phyloP scores from a whole-genome alignment of 2,888 invertebrate species.

The Hydriomena furcata region DNA sequence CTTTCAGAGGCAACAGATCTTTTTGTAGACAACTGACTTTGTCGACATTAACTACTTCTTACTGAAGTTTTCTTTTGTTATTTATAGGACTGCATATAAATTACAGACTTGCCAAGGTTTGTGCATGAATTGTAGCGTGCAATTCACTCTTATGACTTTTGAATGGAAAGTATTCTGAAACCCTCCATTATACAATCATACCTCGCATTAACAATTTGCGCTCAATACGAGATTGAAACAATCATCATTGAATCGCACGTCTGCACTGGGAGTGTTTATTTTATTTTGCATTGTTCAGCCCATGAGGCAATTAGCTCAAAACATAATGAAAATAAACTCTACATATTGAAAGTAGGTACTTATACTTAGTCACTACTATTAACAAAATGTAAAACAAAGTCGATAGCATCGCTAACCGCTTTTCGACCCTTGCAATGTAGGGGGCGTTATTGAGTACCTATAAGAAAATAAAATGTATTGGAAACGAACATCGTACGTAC shows the following conservation, averaged over 20 bases:
- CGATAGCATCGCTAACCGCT: conserved; percentile 63
- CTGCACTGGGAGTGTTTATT: conserved; percentile 46
- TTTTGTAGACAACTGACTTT: conserved; percentile 32
- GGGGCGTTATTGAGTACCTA: conserved; percentile 59
- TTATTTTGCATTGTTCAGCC: conserved; percentile 56
- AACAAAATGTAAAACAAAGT: conserved; percentile 59
- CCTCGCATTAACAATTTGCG: conserved; percentile 51
- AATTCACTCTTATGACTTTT: conserved; percentile 46
- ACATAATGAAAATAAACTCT: conserved; percentile 51
- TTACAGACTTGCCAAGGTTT: background rate
- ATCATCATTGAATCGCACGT: conserved; percentile 54
- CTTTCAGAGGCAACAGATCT: conserved; percentile 34
- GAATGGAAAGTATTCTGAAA: conserved; percentile 28
- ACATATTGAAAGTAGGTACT: conserved; percentile 36
- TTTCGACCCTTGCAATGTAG: conserved; percentile 56
- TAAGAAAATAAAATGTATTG: conserved; percentile 57
- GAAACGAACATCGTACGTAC: conserved; percentile 28
- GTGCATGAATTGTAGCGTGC: conserved; percentile 38
- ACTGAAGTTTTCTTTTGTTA: conserved; percentile 12
- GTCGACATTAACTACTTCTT: conserved; percentile 14
- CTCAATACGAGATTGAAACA: conserved; percentile 59
- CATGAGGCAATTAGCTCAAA: conserved; percentile 60
- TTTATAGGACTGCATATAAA: conserved; percentile 12
- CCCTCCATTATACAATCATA: conserved; percentile 43
- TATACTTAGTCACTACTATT: conserved; percentile 42